A percentile compares a stretch with the other conserved stretches of the same genome.
phyloP scores from a whole-genome alignment of 2,113 vertebrate species.

The Eubucco bourcierii region DNA sequence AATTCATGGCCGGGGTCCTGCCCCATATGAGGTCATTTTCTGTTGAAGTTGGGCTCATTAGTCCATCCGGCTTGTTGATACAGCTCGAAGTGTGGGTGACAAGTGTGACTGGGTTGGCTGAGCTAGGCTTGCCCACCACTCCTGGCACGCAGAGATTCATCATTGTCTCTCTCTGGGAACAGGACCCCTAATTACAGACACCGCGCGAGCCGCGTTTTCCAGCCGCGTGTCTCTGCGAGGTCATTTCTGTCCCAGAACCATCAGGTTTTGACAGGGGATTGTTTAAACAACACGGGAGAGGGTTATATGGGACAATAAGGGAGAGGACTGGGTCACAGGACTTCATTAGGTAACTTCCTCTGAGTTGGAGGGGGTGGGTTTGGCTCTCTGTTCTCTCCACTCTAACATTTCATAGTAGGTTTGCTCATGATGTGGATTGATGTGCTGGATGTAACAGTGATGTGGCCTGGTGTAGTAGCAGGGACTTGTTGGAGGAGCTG shows the following conservation, averaged over 20 bases:
- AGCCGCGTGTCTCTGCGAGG: slow-evolving; percentile 27
- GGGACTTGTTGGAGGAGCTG: too few species aligned
- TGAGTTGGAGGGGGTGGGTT: neutral
- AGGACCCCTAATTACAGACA: slow-evolving; percentile 32
- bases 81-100: slow-evolving; percentile 68
- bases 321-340: neutral
- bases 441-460: too few species aligned
- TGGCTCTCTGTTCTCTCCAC: neutral
- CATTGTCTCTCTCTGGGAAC: slow-evolving; percentile 54
- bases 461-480: too few species aligned
- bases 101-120: slow-evolving; percentile 51
- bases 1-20: slow-evolving; percentile 38
- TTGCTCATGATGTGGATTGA: too few species aligned
- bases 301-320: slow-evolving; percentile 21
- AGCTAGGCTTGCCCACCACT: slow-evolving; percentile 9
- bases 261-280: neutral
- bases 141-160: neutral
- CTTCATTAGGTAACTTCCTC: slow-evolving; percentile 48
- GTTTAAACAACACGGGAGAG: slow-evolving; percentile 9
- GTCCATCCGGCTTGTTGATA: slow-evolving; percentile 14
- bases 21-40: slow-evolving; percentile 62
- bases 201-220: neutral
- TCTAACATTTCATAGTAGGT: too few species aligned
- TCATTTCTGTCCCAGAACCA: slow-evolving; percentile 19
- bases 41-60: slow-evolving; percentile 54